phyloP scores from a whole-genome alignment of 2,797 vertebrate species.

The Rhodeus uyekii region DNA sequence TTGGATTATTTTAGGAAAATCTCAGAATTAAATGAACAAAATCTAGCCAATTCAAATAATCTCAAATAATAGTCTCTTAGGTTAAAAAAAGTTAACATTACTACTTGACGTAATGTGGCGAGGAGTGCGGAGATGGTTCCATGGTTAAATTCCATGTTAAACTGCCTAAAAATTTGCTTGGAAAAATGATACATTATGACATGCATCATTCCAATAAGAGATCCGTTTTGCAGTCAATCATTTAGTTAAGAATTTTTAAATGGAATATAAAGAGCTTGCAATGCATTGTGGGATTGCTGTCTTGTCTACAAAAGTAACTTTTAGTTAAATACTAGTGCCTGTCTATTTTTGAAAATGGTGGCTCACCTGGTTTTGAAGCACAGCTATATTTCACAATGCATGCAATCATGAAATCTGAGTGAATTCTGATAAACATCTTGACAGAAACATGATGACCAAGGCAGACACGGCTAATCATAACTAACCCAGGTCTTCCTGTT shows the following conservation, averaged over 20 bases:
- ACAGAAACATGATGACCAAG: conserved; percentile 31
- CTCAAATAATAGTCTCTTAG: no score
- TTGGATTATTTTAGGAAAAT: no score
- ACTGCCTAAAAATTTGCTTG: neutral
- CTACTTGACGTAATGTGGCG: no score
- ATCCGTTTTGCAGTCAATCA: no score
- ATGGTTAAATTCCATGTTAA: neutral
- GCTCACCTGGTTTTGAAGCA: neutral
- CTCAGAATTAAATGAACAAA: no score
- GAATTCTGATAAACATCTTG: conserved; percentile 7
- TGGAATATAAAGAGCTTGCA: neutral
- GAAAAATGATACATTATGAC: neutral
- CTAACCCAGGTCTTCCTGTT: conserved; percentile 52
- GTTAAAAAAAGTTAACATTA: no score
- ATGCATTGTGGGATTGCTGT: neutral
- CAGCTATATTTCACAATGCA: neutral
- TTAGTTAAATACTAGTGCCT: neutral
- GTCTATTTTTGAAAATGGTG: neutral
- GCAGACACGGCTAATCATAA: conserved; percentile 30
- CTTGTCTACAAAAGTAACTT: neutral
- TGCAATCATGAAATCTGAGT: neutral
- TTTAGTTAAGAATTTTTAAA: neutral
- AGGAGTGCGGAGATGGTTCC: no score
- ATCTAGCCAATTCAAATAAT: no score
- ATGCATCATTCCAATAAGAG: no score